Evolutionary conservation across 2,113 vertebrate species (phyloP), one percentile per base, ranked within the genome.

Genomic region (Oenanthe melanoleuca): DNA sequence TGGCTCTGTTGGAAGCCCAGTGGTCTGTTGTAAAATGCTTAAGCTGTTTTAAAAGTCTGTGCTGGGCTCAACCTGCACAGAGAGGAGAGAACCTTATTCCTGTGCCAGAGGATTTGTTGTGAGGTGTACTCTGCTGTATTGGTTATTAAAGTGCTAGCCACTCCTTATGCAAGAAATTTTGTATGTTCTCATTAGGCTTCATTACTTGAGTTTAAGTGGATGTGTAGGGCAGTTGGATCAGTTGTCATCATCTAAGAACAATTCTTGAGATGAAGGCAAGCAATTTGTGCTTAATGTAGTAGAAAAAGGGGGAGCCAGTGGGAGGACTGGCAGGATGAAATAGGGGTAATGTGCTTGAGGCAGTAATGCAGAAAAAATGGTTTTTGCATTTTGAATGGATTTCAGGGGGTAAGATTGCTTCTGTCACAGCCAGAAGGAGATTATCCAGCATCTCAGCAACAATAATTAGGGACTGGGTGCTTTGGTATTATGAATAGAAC

Each of bases 371-470:
- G 92, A 86, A 88, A 90, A 91, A 85, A 83, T 60, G 38, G 74
- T 86, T 96, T 95, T 93, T 96, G 72, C 72, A 93, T 96, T 97
- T 96, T 94, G 95, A 97, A 86, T 88, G 72, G 80, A 83, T 97
- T 95, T 95, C 64, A 63, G 69, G 80, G 70, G 52, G 12, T 42
- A 83, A 80, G 56, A 91, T 78, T 95, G 69, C 44, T 94, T 90
- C 79, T 94, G 60, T 92, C 83, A 61, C 3, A 14, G 79, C 59
- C 88, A 93, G 82, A 77, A 93, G 79, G 80, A 71, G 71, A 86
- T 94, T 93, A 88, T 93, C 59, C 86, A 1, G 0, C 75, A 88
- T 96, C 71, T 88, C 67, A 70, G 86, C 59, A 83, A 17, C 34
- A 55, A 2, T 88, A 88, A 86, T 8, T 59, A 88, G 26, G 47